Base-by-base conservation (phyloP, 2,888 invertebrate genomes). In the Drosophila fulvimacula region DNA sequence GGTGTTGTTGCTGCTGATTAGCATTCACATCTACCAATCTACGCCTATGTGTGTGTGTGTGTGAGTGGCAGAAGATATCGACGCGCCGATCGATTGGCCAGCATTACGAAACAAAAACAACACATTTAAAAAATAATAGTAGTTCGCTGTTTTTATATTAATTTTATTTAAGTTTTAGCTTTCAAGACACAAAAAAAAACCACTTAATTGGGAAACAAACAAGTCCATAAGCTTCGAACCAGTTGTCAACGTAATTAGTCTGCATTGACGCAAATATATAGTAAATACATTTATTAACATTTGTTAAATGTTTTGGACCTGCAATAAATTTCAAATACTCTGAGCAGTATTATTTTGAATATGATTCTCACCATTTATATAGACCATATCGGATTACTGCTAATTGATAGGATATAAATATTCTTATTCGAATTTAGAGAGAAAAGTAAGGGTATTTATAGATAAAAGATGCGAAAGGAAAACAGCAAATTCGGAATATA, bases 1-100 rank as follows among this genome's bases (percentile, higher is more conserved):
- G 69, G 74, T 67, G 74, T 67, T 81, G 65, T 66, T 75, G 87
- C 65, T 75, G 71, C 69, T 75, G 71, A 88, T 83, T 82, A 88
- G 72, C 79, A 88, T 82, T 76, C 69, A 68, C 69, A 66, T 76
- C 64, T 72, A 73, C 68, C 63, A 69, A 67, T 60, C 32, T 56
- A 9, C 3, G 56, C 32, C 55, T 55, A 49, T 55, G 65, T 70
- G 46, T 30, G 11, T 53, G 62, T 72, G 48, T 32, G 10, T 52
- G 48, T 48, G 41, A 63, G 64, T 34, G 65, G 67, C 66, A 79
- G 69, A 82, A 81, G 72, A 80, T 70, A 76, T 78, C 63, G 69
- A 49, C 41, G 52, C 27, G 44, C 27, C 62, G 62, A 65, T 66
- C 39, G 36, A 38, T 9, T 9, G 32, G 61, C 52, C 49, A 65